Evolutionary conservation across 2,888 invertebrate species (phyloP).

Genomic region (Synanthedon andrenaeformis): DNA sequence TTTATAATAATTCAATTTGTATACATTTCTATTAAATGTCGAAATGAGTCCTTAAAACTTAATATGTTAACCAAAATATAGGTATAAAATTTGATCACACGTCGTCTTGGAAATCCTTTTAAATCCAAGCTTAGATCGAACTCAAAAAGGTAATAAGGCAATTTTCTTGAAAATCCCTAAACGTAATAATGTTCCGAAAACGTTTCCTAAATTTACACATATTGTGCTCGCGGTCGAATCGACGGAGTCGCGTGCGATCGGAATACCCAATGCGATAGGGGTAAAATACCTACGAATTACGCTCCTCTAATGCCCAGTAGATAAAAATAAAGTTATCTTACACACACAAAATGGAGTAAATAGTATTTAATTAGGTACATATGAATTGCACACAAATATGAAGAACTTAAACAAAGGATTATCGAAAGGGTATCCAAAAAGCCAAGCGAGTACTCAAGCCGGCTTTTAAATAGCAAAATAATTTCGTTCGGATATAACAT

Average conservation of each 20-base stretch:
- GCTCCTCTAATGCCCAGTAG: conserved; percentile 24
- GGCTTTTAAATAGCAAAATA: conserved; percentile 53
- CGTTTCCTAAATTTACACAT: conserved; percentile 68
- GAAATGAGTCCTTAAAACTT: too few relatives aligned
- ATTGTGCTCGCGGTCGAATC: conserved; percentile 60
- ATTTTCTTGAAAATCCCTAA: conserved; percentile 68
- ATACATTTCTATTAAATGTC: too few relatives aligned
- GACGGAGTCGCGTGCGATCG: conserved; percentile 48
- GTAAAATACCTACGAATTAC: conserved; percentile 39
- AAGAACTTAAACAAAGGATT: neutral
- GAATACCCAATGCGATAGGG: conserved; percentile 56
- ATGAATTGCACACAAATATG: neutral
- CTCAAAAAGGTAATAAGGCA: conserved; percentile 67
- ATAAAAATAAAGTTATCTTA: conserved; percentile 9
- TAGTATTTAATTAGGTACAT: neutral
- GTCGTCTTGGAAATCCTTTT: conserved; percentile 40
- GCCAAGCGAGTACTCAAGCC: conserved; percentile 8
- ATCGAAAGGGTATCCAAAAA: neutral
- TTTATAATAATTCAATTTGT: too few relatives aligned
- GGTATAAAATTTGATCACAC: conserved; percentile 18
- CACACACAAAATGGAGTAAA: neutral
- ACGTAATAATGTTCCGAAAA: conserved; percentile 68
- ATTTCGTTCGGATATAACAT: conserved; percentile 56
- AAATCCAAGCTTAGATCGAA: conserved; percentile 54
- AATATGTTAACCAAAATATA: neutral